Evolutionary conservation across 2,113 vertebrate genomes (phyloP), one percentile per base, ranked within the genome.

Genomic region (Strigops habroptila): DNA sequence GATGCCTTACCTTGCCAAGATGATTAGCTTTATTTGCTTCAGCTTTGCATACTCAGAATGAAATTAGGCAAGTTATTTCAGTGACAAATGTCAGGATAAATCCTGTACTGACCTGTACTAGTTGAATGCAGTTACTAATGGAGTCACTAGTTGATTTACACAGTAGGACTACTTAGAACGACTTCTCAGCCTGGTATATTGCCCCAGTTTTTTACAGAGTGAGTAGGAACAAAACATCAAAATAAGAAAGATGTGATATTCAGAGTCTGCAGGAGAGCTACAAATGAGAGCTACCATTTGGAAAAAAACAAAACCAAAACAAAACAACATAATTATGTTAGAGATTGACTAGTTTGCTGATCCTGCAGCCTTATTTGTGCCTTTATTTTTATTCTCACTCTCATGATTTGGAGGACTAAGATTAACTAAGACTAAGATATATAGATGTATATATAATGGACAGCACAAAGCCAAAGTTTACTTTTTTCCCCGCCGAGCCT

Each of bases 21-120:
- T 82, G 33, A 82, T 88, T 57, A 77, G 23, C 31, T 88, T 59
- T 70, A 70, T 88, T 95, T 95, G 18, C 37, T 92, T 87, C 59
- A 88, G 49, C 12, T 82, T 95, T 82, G 37, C 12, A 1, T 74
- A 28, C 44, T 86, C 27, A 85, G 63, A 88, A 93, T 91, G 57
- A 93, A 93, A 93, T 91, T 86, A 90, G 9, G 24, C 41, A 64
- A 79, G 73, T 76, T 85, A 75, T 76, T 91, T 79, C 59, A 62
- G 39, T 95, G 74, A 86, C 30, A 82, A 92, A 70, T 91, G 60
- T 91, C 68, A 83, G 53, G 23, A 59, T 81, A 92, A 74, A 60
- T 87, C 22, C 49, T 88, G 46, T 44, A 48, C 35, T 64, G n/a
- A 59, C 27, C 37, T 57, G 41, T 78, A 44, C 39, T 87, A 23